phyloP scores from a whole-genome alignment of 2,888 invertebrate genomes.

The Zonitis immaculata region DNA sequence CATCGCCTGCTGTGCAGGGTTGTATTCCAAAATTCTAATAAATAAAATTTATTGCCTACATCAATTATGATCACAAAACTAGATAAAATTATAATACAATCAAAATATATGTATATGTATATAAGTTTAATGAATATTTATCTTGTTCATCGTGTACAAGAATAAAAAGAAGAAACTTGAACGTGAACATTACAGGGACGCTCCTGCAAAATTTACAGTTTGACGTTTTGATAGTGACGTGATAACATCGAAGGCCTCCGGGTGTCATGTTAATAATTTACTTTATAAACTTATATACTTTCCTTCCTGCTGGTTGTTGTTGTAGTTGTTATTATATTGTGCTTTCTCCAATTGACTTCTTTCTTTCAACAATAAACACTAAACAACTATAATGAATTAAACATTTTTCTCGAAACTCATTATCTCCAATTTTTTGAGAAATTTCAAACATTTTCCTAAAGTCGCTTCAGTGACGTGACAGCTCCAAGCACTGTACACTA shows the following conservation, averaged over 20 bases:
- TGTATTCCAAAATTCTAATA: background rate
- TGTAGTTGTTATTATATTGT: too few relatives aligned
- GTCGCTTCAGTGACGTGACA: too few relatives aligned
- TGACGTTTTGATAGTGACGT: background rate
- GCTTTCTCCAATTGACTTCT: background rate
- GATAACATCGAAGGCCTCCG: background rate
- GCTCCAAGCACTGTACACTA: background rate
- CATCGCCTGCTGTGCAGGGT: background rate
- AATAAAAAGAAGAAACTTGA: background rate
- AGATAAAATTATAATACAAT: background rate
- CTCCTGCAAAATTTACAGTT: background rate
- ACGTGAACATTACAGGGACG: background rate
- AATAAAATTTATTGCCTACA: background rate
- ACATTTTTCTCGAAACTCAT: too few relatives aligned
- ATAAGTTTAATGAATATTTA: background rate
- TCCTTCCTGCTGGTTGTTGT: background rate
- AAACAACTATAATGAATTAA: background rate
- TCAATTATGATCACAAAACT: background rate
- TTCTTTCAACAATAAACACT: background rate
- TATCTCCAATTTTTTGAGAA: too few relatives aligned
- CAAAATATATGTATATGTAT: background rate
- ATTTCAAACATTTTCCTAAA: too few relatives aligned
- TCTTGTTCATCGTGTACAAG: background rate
- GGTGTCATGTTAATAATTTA: background rate
- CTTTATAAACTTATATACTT: background rate